A percentile compares a stretch with the other conserved stretches of the same genome.
Evolutionary conservation across 2,113 vertebrate genomes (phyloP).

Genomic region (Notothenia rossii): DNA sequence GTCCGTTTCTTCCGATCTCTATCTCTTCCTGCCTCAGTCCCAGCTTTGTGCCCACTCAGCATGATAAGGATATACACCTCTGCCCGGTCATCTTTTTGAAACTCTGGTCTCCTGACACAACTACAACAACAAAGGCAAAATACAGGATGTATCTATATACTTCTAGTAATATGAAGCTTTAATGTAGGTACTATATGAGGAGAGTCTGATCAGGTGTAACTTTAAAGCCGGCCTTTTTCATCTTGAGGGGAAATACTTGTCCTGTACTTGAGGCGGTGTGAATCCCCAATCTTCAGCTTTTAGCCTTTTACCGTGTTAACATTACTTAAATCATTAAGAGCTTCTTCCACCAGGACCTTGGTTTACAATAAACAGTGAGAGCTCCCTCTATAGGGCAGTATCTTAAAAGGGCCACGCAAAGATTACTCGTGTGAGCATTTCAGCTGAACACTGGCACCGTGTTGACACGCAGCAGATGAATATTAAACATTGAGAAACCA

Average conservation of each 20-base stretch:
- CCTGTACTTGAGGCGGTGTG: neutral
- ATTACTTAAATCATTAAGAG: slow-evolving; percentile 19
- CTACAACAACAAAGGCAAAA: slow-evolving; percentile 21
- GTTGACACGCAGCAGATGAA: slow-evolving; percentile 84
- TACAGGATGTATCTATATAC: neutral
- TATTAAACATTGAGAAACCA: slow-evolving; percentile 81
- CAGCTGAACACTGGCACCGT: slow-evolving; percentile 68
- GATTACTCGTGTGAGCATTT: slow-evolving; percentile 79
- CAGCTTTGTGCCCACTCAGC: slow-evolving; percentile 72
- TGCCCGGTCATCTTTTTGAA: slow-evolving; percentile 70
- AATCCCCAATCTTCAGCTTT: slow-evolving; percentile 13
- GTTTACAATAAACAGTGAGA: slow-evolving; percentile 43
- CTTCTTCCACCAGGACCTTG: neutral
- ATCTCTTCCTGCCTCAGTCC: slow-evolving; percentile 61
- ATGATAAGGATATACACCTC: slow-evolving; percentile 71
- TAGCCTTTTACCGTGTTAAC: slow-evolving; percentile 22
- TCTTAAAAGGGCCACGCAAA: slow-evolving; percentile 56
- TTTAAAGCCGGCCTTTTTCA: neutral
- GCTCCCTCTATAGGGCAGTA: slow-evolving; percentile 68
- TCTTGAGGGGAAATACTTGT: neutral
- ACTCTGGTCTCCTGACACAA: slow-evolving; percentile 39
- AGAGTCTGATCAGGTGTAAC: neutral
- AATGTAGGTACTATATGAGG: neutral
- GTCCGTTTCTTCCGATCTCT: slow-evolving; percentile 68
- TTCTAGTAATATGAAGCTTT: slow-evolving; percentile 3